Base-by-base conservation (phyloP, 1,140 invertebrate species). In the Drosophila insularis region DNA sequence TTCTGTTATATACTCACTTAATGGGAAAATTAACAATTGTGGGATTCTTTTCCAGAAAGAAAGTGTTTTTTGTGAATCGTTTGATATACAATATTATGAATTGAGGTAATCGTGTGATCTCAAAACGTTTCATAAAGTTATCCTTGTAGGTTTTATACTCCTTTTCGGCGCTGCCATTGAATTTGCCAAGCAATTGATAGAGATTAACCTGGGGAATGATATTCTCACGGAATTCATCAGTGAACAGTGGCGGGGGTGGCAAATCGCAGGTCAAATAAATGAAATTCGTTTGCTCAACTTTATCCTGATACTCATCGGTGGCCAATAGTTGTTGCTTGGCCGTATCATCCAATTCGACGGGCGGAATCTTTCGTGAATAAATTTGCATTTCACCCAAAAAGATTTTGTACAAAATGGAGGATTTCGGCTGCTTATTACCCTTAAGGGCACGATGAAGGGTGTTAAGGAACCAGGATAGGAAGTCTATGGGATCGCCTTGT, bases 81-180 rank as follows among this genome's bases (percentile, higher is more conserved):
- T 99, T 98, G 54, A 99, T 98, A 78, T 98, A 99, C 58, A 99
- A 92, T 84, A 99, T 99, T 13, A 99, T 94, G 93, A 98, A 99
- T n/a, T 98, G 98, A 10, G 99, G 99, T 54, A 99, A 93, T 82
- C 96, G 94, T 0, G 97, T 98, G 27, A 99, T 96, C 93, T 99
- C 97, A 93, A 99, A 99, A 81, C 97, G 94, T 91, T 99, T 99
- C 93, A 99, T 93, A 89, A 98, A 98, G 90, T 99, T 99, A 91
- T 99, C 99, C 92, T 99, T 99, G 91, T 99, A 99, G 0, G 98
- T 99, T 93, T 99, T 99, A 92, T 99, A 99, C 92, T 99, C 99
- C 92, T 99, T 99, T 87, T 99, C 98, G 19, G 95, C 94, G 59
- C 96, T 94, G 2, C 98, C 98, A 93, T 99, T 99, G 91, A 99